Percentiles rank a stretch among this genome's conserved stretches.
phyloP scores from a whole-genome alignment of 2,797 vertebrate genomes.

The Sebastes reedi region DNA sequence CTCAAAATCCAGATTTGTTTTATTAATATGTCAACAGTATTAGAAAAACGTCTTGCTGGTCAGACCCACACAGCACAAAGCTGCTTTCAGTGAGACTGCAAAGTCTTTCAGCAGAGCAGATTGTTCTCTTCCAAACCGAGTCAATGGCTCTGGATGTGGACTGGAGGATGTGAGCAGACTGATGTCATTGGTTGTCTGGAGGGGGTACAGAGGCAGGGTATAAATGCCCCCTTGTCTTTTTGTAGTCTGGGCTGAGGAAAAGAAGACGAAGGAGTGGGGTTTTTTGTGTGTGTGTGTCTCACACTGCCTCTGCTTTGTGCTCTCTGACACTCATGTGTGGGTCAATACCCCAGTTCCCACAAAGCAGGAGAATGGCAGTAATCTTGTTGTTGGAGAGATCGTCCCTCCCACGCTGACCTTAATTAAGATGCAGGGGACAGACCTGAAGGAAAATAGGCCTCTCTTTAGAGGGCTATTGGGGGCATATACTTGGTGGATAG shows the following conservation, averaged over 20 bases:
- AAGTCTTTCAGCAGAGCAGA: slow-evolving; percentile 54
- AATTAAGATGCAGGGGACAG: slow-evolving; percentile 71
- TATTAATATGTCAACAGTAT: slow-evolving; percentile 2
- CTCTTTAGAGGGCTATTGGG: slow-evolving; percentile 1
- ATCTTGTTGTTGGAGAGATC: slow-evolving; percentile 65
- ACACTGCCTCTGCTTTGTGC: slow-evolving; percentile 66
- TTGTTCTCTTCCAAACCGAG: slow-evolving; percentile 43
- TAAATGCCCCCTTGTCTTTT: slow-evolving; percentile 73
- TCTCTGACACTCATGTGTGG: slow-evolving; percentile 63
- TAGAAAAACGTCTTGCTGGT: slow-evolving; percentile 16
- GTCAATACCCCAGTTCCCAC: slow-evolving; percentile 78
- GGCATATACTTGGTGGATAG: neutral
- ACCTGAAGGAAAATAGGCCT: slow-evolving; percentile 36
- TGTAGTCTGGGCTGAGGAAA: slow-evolving; percentile 49
- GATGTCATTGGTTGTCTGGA: slow-evolving; percentile 68
- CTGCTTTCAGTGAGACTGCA: slow-evolving; percentile 28
- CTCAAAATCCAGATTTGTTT: neutral
- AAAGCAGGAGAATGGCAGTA: slow-evolving; percentile 71
- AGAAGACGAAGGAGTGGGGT: slow-evolving; percentile 47
- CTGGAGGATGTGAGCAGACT: slow-evolving; percentile 52
- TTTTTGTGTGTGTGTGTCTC: slow-evolving; percentile 60
- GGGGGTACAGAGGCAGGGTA: slow-evolving; percentile 52
- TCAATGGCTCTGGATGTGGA: slow-evolving; percentile 63
- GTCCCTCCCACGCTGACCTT: slow-evolving; percentile 57
- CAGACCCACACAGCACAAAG: slow-evolving; percentile 21